Evolutionary conservation across 2,113 vertebrate species (phyloP), one percentile per base, ranked within the genome.

Genomic region (Scomber japonicus): DNA sequence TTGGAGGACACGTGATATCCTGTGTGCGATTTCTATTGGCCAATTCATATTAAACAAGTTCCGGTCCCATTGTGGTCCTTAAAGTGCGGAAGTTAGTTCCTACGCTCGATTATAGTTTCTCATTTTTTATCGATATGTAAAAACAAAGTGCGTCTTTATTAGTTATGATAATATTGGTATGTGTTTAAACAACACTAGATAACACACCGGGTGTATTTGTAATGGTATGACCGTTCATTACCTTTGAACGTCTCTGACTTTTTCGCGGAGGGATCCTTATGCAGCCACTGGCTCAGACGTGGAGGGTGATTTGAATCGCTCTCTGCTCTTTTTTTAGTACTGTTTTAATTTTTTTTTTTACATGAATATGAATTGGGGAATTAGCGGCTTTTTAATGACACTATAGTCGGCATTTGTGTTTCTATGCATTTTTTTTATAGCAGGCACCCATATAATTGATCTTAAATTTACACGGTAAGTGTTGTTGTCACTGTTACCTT

Each of bases 11-110:
- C 81, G 84, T 91, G 92, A 65, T 30, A 17, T 2, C 0, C 1
- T 0, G 5, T 49, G 14, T 53, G 24, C n/a, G 15, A 7, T 62
- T 84, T 8, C 57, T 71, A 94, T 96, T 95, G 94, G 95, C 17
- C 77, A 40, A 81, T 96, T 96, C 91, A 88, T 93, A 95, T 86
- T 80, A 79, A 87, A 89, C 40, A 27, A 91, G 81, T 75, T 83
- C 89, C 63, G 61, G 35, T 64, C 5, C 4, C 5, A 67, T 54
- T 49, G 12, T 24, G 59, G 1, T 1, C 0, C 16, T 51, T n/a
- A 50, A 66, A 30, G 73, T 17, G 68, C 73, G 77, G 78, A 78
- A 79, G 69, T 78, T 92, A 91, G 91, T 82, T 11, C 78, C 55
- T 4, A 8, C 0, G 1, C 44, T 0, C 0, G 30, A 15, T 27